Evolutionary conservation across 2,113 vertebrate genomes (phyloP), one percentile per base, ranked within the genome.

Genomic region (Oryzias celebensis): DNA sequence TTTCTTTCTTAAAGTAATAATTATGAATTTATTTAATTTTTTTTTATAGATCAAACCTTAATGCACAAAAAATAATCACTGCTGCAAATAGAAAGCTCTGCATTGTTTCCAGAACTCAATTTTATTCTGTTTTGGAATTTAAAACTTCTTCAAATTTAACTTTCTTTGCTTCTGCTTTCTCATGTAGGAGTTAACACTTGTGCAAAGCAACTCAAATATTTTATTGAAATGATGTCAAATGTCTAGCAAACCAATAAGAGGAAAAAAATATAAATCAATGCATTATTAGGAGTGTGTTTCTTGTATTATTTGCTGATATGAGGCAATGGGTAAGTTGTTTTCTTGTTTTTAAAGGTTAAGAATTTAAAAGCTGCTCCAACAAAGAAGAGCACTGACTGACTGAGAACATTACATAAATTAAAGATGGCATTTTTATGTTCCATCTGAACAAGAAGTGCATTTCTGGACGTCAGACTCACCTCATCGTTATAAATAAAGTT

Each of bases 101-200:
- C 43, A 42, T 12, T 5, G 5, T 62, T 2, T 31, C 48, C 14
- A 58, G 60, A 22, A 51, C 24, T 64, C 16, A 52, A 14, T n/a
- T 17, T 43, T 45, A 16, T 15, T 58, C 43, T 15, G 24, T 50
- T 71, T 75, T 43, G 56, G 62, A 36, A 36, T 36, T 20, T 12
- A 36, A 36, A 36, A 13, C 36, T 12, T 12, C 8, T 36, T 12
- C 2, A 3, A 36, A 12, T 3, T 1, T 36, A 12, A 36, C 36
- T 36, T 36, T 14, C 15, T 45, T 45, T 17, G 14, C 44, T 2
- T 66, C 62, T 80, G 28, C 50, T 45, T 52, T 54, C 55, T 46
- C 55, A 60, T 67, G 78, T 68, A 66, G 47, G 8, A 44, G 60
- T 60, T 64, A 57, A 83, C 85, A 81, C 75, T 72, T 73, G 76